A percentile compares a stretch with the other conserved stretches of the same genome.
Evolutionary conservation across 2,797 vertebrate species (phyloP).

Genomic region (Falco peregrinus): DNA sequence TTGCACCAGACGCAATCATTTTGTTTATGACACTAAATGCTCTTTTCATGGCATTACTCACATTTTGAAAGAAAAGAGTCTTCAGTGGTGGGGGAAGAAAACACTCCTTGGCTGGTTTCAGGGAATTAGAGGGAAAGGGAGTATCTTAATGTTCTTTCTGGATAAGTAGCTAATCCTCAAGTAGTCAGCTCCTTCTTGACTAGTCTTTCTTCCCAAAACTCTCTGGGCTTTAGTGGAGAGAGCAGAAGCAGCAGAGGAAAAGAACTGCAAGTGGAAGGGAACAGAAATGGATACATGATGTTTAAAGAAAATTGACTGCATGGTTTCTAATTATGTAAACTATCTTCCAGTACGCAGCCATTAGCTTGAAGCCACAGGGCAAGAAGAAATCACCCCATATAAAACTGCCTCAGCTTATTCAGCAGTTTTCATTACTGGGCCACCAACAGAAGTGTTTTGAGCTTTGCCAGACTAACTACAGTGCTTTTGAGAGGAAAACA

Average conservation of each 20-base stretch:
- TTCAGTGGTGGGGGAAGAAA: not conserved
- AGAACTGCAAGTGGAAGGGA: not conserved
- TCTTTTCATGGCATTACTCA: not conserved
- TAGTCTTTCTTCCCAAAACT: not conserved
- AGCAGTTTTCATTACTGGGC: not conserved
- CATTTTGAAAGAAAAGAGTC: not conserved
- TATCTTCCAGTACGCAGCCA: not conserved
- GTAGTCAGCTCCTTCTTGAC: not conserved
- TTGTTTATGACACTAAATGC: not conserved
- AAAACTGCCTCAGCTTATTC: not conserved
- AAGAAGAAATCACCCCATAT: not conserved
- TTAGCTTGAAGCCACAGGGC: not conserved
- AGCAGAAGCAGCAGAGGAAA: not conserved
- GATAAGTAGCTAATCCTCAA: not conserved
- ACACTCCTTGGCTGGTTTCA: not conserved
- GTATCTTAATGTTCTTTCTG: not conserved
- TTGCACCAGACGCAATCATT: not conserved
- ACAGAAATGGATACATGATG: not conserved
- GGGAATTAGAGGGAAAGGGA: not conserved
- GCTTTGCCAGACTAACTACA: not conserved
- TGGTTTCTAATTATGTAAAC: not conserved
- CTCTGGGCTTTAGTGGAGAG: not conserved
- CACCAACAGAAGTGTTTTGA: not conserved
- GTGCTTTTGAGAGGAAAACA: not conserved
- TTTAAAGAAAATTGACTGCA: not conserved